Conservation (phyloP, 2,797 vertebrate species). For the Phrynocephalus guinanensis region DNA sequence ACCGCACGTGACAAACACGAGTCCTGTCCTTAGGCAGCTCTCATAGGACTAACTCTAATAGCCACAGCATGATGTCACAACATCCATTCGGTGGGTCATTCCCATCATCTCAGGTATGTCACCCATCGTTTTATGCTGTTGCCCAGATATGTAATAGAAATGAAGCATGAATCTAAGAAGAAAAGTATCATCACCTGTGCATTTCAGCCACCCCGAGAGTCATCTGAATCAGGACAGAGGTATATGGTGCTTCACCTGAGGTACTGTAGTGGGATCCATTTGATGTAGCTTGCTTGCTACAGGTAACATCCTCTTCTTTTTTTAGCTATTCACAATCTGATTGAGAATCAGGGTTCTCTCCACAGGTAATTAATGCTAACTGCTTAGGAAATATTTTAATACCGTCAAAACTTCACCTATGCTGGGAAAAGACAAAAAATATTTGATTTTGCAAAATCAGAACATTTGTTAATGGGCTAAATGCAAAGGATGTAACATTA, state of each 20-base stretch:
- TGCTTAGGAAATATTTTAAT: not conserved
- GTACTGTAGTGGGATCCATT: not conserved
- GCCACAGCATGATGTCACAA: slow-evolving; percentile 1
- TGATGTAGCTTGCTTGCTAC: not conserved
- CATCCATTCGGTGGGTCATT: slow-evolving; percentile 7
- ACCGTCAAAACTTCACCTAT: not conserved
- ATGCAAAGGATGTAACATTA: not conserved
- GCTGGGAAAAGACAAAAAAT: not conserved
- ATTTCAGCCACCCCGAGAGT: not conserved
- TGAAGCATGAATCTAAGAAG: not conserved
- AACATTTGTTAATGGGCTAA: not conserved
- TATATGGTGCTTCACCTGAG: not conserved
- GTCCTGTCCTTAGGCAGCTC: not conserved
- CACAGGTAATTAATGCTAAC: not conserved
- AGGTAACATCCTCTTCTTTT: too few species aligned
- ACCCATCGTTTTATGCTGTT: not conserved
- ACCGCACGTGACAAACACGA: not conserved
- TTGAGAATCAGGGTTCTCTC: not conserved
- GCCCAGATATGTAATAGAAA: not conserved
- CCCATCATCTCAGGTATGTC: slow-evolving; percentile 16
- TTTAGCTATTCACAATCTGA: not conserved
- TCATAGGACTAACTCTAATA: not conserved
- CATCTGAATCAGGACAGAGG: not conserved
- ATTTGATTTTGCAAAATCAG: not conserved
- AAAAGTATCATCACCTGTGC: not conserved